phyloP scores from a whole-genome alignment of 2,113 vertebrate species.

The Pelusios castaneus region DNA sequence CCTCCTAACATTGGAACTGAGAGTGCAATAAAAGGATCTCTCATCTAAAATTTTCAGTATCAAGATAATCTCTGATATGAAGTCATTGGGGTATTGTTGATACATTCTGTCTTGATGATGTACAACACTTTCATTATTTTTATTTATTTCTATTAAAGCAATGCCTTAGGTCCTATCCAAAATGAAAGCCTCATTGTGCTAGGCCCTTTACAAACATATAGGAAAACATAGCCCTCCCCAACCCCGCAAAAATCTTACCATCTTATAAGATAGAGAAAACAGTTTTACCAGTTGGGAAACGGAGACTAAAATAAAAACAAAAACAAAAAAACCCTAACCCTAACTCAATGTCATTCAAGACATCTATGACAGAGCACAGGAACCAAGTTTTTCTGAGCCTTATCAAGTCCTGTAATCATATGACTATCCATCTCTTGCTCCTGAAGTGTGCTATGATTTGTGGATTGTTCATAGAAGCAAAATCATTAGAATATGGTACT shows the following conservation, averaged over 20 bases:
- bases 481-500: background rate
- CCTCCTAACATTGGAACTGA: background rate
- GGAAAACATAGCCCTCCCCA: background rate
- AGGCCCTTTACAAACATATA: background rate
- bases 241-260: background rate
- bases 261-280: background rate
- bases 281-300: background rate
- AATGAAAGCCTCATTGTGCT: background rate
- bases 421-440: background rate
- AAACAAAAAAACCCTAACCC: too few species aligned
- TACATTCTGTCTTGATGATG: conserved; percentile 57
- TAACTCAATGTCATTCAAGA: background rate
- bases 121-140: conserved; percentile 50
- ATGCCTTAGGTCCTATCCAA: conserved; percentile 41
- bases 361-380: background rate
- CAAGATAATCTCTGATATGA: conserved; percentile 44
- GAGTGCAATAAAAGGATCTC: background rate
- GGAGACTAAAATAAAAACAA: background rate
- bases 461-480: background rate
- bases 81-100: conserved; percentile 1
- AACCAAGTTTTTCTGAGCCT: background rate
- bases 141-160: conserved; percentile 60
- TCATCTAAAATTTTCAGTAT: background rate
- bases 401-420: background rate
- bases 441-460: background rate